Evolutionary conservation across 2,888 invertebrate genomes (phyloP).

Genomic region (Macrosiphum euphorbiae): DNA sequence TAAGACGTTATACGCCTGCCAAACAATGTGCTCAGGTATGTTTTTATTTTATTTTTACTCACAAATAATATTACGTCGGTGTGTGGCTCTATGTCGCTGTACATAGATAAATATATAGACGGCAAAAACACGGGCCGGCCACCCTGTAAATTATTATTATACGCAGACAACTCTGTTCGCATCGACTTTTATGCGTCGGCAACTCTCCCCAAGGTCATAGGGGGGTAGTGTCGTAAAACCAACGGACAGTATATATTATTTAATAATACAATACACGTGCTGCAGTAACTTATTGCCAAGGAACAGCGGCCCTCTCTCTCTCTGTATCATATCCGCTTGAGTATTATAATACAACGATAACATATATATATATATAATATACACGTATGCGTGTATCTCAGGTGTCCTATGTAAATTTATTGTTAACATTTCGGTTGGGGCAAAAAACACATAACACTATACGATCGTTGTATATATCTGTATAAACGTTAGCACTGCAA

Average conservation of each 20-base stretch:
- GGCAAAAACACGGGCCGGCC: neutral
- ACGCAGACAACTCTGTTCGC: neutral
- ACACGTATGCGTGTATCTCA: neutral
- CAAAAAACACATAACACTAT: neutral
- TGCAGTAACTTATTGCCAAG: neutral
- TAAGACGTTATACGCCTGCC: neutral
- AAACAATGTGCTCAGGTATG: neutral
- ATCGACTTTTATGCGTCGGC: neutral
- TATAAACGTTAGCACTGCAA: neutral
- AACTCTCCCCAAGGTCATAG: neutral
- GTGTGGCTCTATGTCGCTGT: neutral
- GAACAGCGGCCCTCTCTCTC: neutral
- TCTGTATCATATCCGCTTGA: neutral
- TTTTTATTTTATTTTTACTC: neutral
- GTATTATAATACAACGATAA: neutral
- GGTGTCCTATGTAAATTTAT: slow-evolving; percentile 9
- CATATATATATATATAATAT: neutral
- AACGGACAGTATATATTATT: slow-evolving; percentile 12
- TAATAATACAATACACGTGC: neutral
- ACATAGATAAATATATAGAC: neutral
- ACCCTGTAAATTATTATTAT: neutral
- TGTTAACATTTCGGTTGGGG: neutral
- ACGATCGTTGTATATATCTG: neutral
- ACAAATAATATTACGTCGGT: neutral
- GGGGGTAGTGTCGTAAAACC: neutral